These are phyloP conservation scores for Apogon talboti DNA, from an alignment of 2,797 vertebrate species.

Conservation along the genomic window DNA sequence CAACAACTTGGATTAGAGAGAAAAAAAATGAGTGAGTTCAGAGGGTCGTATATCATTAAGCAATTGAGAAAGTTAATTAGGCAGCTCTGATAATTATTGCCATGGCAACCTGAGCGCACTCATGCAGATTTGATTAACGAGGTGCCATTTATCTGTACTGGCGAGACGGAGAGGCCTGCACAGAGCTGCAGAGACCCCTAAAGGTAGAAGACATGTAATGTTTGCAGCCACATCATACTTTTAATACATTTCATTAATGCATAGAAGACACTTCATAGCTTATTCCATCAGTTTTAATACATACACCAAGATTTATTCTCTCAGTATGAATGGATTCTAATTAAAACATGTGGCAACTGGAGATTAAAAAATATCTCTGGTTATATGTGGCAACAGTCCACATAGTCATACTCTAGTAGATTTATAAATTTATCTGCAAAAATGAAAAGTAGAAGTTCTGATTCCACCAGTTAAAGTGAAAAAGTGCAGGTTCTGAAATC, in stretches of 20 bases:
- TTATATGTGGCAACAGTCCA: no score
- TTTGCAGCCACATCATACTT: slow-evolving; percentile 1
- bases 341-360: slow-evolving; percentile 17
- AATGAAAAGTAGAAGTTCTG: no score
- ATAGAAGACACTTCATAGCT: background rate
- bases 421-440: no score
- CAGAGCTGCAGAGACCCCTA: slow-evolving; percentile 80
- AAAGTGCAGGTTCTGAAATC: no score
- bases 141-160: slow-evolving; percentile 79
- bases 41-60: slow-evolving; percentile 88
- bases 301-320: background rate
- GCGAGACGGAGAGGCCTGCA: slow-evolving; percentile 49
- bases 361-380: slow-evolving; percentile 7
- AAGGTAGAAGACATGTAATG: slow-evolving; percentile 63
- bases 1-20: slow-evolving; percentile 79
- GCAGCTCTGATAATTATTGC: slow-evolving; percentile 88
- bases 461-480: no score
- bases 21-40: slow-evolving; percentile 80
- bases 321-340: background rate
- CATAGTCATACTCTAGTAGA: no score
- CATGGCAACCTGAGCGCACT: slow-evolving; percentile 87
- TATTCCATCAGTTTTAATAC: background rate
- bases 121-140: slow-evolving; percentile 88
- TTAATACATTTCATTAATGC: background rate
- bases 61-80: slow-evolving; percentile 89